These are phyloP conservation scores for Morone saxatilis DNA, from an alignment of 2,113 vertebrate species.

Conservation along the genomic window DNA sequence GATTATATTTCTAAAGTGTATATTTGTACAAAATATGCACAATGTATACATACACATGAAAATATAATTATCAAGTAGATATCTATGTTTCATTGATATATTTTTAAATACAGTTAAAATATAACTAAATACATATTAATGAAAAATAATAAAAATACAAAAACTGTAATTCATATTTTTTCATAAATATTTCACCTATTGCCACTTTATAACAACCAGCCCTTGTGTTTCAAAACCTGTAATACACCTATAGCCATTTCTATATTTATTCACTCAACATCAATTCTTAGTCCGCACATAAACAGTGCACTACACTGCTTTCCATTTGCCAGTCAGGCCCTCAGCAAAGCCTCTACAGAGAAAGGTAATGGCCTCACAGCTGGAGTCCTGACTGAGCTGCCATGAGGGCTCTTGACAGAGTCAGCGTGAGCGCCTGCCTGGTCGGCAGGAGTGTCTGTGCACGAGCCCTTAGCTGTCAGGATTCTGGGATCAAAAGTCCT, in stretches of 20 bases:
- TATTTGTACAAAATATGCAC: conserved; percentile 22
- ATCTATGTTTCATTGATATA: conserved; percentile 1
- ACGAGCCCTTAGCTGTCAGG: conserved; percentile 55
- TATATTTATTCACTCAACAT: conserved; percentile 28
- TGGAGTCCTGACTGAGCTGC: conserved; percentile 69
- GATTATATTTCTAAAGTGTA: background rate
- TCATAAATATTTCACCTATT: conserved; percentile 10
- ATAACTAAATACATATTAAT: conserved; percentile 50
- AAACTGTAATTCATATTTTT: conserved; percentile 2
- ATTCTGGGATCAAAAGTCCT: conserved; percentile 59
- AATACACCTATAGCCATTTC: conserved; percentile 10
- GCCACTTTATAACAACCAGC: background rate
- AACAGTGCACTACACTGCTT: conserved; percentile 40
- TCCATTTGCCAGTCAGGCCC: conserved; percentile 71
- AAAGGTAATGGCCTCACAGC: conserved; percentile 79
- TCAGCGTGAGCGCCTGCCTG: conserved; percentile 34
- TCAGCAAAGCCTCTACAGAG: conserved; percentile 84
- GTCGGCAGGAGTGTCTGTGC: conserved; percentile 35
- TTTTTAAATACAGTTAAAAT: conserved; percentile 42
- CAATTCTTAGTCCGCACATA: conserved; percentile 25
- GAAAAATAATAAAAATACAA: conserved; percentile 21
- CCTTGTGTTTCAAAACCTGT: conserved; percentile 24
- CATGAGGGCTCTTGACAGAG: conserved; percentile 67
- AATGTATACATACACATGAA: conserved; percentile 11
- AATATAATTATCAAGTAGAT: conserved; percentile 22